phyloP scores from a whole-genome alignment of 2,113 vertebrate genomes.

The Apaloderma vittatum region DNA sequence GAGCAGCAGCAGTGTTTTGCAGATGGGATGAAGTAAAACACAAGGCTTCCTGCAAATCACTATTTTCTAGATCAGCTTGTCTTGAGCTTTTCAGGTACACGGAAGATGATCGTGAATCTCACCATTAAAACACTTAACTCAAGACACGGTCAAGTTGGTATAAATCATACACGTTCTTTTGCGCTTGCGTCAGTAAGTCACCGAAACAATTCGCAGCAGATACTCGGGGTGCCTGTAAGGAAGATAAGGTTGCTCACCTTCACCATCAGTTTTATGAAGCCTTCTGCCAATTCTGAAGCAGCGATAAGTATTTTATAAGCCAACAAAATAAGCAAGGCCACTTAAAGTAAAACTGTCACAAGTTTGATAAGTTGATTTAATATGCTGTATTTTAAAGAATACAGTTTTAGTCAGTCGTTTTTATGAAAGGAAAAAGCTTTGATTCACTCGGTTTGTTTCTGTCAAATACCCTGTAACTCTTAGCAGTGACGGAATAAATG shows the following conservation, averaged over 20 bases:
- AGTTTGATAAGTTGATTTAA: background rate
- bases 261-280: background rate
- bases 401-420: background rate
- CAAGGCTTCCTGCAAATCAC: background rate
- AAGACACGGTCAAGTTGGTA: background rate
- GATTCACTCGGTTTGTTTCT: constrained; percentile 11
- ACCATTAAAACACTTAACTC: background rate
- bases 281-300: background rate
- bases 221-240: background rate
- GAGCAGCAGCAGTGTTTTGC: background rate
- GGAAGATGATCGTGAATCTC: background rate
- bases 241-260: background rate
- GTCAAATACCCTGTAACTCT: background rate
- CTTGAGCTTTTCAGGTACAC: background rate
- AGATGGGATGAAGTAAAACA: background rate
- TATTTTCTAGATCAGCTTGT: background rate
- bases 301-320: background rate
- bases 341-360: background rate
- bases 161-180: rapidly evolving
- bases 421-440: background rate
- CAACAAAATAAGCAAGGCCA: background rate
- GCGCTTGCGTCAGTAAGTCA: rapidly evolving
- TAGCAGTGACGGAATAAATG: background rate
- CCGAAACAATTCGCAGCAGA: background rate
- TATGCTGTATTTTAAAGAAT: background rate